A percentile compares a stretch with the other conserved stretches of the same genome.
phyloP scores from a whole-genome alignment of 2,113 vertebrate species.

The Glaucomys volans region DNA sequence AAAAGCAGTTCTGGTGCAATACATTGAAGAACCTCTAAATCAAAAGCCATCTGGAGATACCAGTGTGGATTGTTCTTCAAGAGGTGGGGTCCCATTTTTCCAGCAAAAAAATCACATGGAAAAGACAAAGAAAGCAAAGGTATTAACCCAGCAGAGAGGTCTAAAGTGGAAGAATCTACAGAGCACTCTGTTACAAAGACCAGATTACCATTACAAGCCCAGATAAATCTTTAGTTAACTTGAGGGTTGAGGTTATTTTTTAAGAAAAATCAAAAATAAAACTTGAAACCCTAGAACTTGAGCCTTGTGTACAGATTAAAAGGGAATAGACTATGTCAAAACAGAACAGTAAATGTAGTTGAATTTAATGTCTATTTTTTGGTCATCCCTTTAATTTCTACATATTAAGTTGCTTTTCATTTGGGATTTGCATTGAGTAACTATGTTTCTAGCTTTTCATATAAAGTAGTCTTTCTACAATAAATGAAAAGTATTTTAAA shows the following conservation, averaged over 20 bases:
- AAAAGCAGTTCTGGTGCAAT: constrained; percentile 81
- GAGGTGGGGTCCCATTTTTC: constrained; percentile 93
- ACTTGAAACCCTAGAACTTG: constrained; percentile 32
- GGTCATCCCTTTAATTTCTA: constrained; percentile 4
- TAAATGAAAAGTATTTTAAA: constrained; percentile 60
- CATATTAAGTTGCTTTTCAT: constrained; percentile 55
- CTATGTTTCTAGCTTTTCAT: constrained; percentile 68
- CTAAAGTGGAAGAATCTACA: constrained; percentile 87
- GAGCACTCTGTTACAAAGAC: constrained; percentile 80
- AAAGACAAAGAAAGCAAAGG: constrained; percentile 90
- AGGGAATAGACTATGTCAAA: constrained; percentile 3
- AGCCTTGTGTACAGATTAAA: constrained; percentile 58
- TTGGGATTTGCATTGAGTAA: constrained; percentile 61
- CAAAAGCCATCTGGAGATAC: constrained; percentile 87
- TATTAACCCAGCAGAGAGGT: constrained; percentile 75
- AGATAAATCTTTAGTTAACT: constrained; percentile 81
- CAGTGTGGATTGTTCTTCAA: constrained; percentile 88
- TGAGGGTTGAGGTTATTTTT: not conserved
- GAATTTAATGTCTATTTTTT: constrained; percentile 49
- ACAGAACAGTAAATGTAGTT: constrained; percentile 43
- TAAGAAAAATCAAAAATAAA: constrained; percentile 59
- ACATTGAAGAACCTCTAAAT: constrained; percentile 84
- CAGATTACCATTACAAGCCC: constrained; percentile 90
- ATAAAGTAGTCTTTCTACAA: constrained; percentile 61
- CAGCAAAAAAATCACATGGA: constrained; percentile 89